Evolutionary conservation across 2,888 invertebrate genomes (phyloP).

Genomic region (Fragum sueziense): DNA sequence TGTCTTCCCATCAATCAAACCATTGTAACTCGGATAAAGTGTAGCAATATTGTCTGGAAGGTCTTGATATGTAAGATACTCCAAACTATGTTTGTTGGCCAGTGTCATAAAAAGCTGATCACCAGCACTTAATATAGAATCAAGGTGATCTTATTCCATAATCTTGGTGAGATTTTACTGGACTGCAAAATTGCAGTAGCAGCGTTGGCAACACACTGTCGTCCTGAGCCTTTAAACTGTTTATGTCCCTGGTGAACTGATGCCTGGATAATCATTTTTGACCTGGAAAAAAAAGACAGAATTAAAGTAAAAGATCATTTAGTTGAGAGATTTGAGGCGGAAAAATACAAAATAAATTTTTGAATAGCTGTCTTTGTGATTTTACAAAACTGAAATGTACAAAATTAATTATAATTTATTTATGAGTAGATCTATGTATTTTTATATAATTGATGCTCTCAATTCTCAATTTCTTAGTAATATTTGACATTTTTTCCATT

Average conservation of each 20-base stretch:
- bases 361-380: too few relatives aligned
- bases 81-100: not conserved
- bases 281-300: not conserved
- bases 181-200: not conserved
- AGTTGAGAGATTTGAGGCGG: not conserved
- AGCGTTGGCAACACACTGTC: slow-evolving; percentile 10
- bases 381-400: too few relatives aligned
- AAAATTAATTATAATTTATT: not conserved
- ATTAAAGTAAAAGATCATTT: not conserved
- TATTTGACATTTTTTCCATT: too few relatives aligned
- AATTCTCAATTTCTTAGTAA: not conserved
- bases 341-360: too few relatives aligned
- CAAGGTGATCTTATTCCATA: not conserved
- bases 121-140: not conserved
- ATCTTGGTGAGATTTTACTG: not conserved
- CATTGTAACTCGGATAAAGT: not conserved
- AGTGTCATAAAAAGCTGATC: not conserved
- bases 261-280: slow-evolving; percentile 15
- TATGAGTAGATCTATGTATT: not conserved
- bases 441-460: not conserved
- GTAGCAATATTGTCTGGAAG: not conserved
- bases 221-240: slow-evolving; percentile 3
- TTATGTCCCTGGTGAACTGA: not conserved
- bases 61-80: slow-evolving; percentile 5
- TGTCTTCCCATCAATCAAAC: not conserved